phyloP scores from a whole-genome alignment of 2,888 invertebrate species.

The Herminia tarsipennalis region DNA sequence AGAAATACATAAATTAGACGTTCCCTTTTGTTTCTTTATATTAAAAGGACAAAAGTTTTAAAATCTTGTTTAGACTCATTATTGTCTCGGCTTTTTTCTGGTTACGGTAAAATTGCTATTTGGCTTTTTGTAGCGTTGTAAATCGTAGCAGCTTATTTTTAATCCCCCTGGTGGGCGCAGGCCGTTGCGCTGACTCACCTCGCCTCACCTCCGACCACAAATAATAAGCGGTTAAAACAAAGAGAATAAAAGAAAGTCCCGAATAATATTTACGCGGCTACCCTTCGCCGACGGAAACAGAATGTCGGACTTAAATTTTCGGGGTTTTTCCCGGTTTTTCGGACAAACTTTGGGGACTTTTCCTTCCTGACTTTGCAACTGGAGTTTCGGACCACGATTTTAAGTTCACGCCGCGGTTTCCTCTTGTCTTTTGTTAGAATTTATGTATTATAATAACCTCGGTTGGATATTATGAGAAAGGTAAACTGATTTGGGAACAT shows the following conservation, averaged over 20 bases:
- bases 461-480: slow-evolving; percentile 64
- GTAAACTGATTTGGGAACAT: slow-evolving; percentile 59
- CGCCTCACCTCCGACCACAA: slow-evolving; percentile 60
- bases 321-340: slow-evolving; percentile 72
- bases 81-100: slow-evolving; percentile 53
- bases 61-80: slow-evolving; percentile 72
- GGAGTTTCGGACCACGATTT: slow-evolving; percentile 68
- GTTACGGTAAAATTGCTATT: slow-evolving; percentile 48
- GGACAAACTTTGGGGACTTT: slow-evolving; percentile 69
- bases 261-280: slow-evolving; percentile 77
- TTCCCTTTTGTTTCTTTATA: slow-evolving; percentile 68
- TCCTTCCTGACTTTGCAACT: slow-evolving; percentile 78
- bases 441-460: slow-evolving; percentile 68
- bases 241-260: slow-evolving; percentile 73
- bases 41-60: slow-evolving; percentile 67
- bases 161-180: slow-evolving; percentile 15
- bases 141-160: slow-evolving; percentile 47
- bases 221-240: slow-evolving; percentile 79
- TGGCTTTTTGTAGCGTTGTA: slow-evolving; percentile 41
- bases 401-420: slow-evolving; percentile 68
- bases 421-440: slow-evolving; percentile 70
- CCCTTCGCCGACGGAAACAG: slow-evolving; percentile 71
- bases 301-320: slow-evolving; percentile 73
- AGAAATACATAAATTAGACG: slow-evolving; percentile 69
- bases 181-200: slow-evolving; percentile 42